Percentiles rank a stretch among this genome's conserved stretches.
Evolutionary conservation across 2,888 invertebrate species (phyloP).

Genomic region (Blastobasis lacticolella): DNA sequence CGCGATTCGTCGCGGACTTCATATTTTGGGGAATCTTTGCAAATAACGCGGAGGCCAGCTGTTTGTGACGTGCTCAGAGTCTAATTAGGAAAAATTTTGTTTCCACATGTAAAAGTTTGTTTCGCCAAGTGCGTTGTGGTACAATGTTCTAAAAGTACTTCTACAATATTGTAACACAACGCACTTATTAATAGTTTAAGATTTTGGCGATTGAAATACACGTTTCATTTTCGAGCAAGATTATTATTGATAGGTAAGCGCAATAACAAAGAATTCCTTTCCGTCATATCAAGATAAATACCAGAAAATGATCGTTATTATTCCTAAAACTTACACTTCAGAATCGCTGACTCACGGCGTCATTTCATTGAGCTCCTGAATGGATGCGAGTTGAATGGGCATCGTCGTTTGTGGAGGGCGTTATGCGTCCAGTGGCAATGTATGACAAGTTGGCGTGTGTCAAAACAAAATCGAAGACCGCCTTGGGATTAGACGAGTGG

Average conservation of each 20-base stretch:
- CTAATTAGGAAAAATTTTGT: too few relatives aligned
- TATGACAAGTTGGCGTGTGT: slow-evolving; percentile 54
- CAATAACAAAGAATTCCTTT: too few relatives aligned
- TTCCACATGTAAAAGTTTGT: too few relatives aligned
- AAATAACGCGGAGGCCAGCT: slow-evolving; percentile 47
- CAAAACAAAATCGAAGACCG: slow-evolving; percentile 70
- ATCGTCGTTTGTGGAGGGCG: slow-evolving; percentile 23
- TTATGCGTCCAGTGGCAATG: slow-evolving; percentile 30
- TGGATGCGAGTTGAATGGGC: slow-evolving; percentile 39
- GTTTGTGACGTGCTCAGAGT: slow-evolving; percentile 22
- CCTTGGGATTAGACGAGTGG: slow-evolving; percentile 49
- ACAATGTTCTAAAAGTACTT: too few relatives aligned
- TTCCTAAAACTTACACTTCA: background rate
- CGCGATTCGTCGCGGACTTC: slow-evolving; percentile 52
- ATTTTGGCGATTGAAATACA: too few relatives aligned
- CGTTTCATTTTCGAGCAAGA: too few relatives aligned
- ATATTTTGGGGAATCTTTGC: slow-evolving; percentile 46
- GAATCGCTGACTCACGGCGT: slow-evolving; percentile 40
- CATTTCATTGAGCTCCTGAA: slow-evolving; percentile 36
- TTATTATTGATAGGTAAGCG: too few relatives aligned
- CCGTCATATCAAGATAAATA: too few relatives aligned
- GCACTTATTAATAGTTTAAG: too few relatives aligned
- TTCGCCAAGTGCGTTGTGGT: too few relatives aligned
- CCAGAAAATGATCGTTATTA: too few relatives aligned
- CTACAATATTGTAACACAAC: too few relatives aligned